These are phyloP conservation scores for Tokudaia tokunoshimensis DNA, from an alignment of 2,797 vertebrate species.

Conservation along the genomic window DNA sequence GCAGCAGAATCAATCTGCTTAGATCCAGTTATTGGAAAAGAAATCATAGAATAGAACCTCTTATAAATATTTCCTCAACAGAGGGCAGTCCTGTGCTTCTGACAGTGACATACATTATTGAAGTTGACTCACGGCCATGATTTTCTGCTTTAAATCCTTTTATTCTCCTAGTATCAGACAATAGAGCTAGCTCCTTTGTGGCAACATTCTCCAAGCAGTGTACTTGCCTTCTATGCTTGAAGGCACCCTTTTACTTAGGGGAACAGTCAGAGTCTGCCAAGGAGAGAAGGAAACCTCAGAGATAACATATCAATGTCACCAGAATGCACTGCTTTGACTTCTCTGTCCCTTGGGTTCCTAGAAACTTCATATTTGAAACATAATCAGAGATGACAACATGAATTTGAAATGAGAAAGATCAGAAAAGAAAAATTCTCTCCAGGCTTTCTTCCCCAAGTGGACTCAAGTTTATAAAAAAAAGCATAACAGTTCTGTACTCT, in stretches of 20 bases:
- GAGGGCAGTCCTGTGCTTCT: background rate
- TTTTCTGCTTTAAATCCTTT: slow-evolving; percentile 45
- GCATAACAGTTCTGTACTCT: background rate
- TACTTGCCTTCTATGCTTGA: background rate
- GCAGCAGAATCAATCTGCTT: background rate
- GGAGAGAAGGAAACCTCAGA: slow-evolving; percentile 1
- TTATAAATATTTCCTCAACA: background rate
- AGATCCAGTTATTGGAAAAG: background rate
- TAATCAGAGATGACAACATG: slow-evolving; percentile 68
- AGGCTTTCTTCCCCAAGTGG: slow-evolving; percentile 15
- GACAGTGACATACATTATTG: background rate
- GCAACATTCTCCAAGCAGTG: background rate
- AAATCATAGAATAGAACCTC: background rate
- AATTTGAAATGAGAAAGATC: slow-evolving; percentile 71
- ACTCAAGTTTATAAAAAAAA: slow-evolving; percentile 54
- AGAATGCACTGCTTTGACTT: slow-evolving; percentile 60
- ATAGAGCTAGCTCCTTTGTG: background rate
- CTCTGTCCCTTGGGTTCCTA: slow-evolving; percentile 64
- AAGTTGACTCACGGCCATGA: slow-evolving; percentile 11
- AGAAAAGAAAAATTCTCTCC: slow-evolving; percentile 44
- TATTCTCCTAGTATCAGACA: background rate
- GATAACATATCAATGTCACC: slow-evolving; percentile 46
- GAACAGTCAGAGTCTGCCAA: slow-evolving; percentile 71
- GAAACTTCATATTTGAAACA: slow-evolving; percentile 73
- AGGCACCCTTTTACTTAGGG: slow-evolving; percentile 52